These are phyloP conservation scores for Lemur catta DNA, from an alignment of 2,797 vertebrate species.

Conservation along the genomic window DNA sequence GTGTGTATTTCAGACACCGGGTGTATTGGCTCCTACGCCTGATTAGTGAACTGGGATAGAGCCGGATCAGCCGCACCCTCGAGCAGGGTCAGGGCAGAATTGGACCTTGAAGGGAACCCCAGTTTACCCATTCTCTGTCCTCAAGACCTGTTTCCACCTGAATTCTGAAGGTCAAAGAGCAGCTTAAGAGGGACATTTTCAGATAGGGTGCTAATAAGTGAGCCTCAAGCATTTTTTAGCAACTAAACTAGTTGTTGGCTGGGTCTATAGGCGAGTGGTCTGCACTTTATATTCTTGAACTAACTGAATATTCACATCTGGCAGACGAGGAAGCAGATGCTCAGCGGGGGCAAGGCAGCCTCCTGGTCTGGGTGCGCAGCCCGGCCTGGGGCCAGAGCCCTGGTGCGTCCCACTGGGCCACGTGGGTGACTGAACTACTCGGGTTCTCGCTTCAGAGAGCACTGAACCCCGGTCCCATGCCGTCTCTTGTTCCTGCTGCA, in stretches of 20 bases:
- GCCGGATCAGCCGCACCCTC: background rate
- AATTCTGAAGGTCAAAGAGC: background rate
- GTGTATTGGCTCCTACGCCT: fast-evolving
- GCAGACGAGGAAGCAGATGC: background rate
- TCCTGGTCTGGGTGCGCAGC: too few relatives aligned
- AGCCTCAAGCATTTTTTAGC: background rate
- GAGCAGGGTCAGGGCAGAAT: background rate
- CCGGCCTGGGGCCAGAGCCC: background rate
- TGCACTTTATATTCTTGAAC: background rate
- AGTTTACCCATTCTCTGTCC: background rate
- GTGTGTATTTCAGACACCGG: fast-evolving
- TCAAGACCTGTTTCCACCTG: background rate
- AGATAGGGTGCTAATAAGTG: too few relatives aligned
- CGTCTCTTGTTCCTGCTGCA: background rate
- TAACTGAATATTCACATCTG: background rate
- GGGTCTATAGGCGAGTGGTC: background rate
- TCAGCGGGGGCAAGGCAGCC: background rate
- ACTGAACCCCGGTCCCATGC: background rate
- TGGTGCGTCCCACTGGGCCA: background rate
- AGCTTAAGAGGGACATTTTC: background rate
- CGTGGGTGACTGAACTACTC: background rate
- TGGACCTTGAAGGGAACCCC: background rate
- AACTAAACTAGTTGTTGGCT: background rate
- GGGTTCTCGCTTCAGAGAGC: background rate
- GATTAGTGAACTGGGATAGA: background rate